A percentile compares a stretch with the other conserved stretches of the same genome.
Evolutionary conservation across 2,113 vertebrate species (phyloP).

Genomic region (Pseudopipra pipra): DNA sequence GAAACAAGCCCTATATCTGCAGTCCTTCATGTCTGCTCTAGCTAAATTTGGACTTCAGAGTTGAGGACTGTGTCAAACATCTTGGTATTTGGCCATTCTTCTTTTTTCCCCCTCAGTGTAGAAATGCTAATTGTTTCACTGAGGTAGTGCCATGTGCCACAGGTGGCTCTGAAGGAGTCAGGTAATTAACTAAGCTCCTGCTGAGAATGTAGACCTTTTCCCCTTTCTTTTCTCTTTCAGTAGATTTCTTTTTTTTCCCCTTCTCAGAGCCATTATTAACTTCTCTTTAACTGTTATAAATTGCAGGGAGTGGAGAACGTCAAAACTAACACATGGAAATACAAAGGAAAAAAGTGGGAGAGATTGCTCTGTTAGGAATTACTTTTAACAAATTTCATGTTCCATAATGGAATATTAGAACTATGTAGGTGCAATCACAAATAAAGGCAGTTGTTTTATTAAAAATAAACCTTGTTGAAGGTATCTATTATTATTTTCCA

Average conservation of each 20-base stretch:
- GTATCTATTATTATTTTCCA: conserved; percentile 52
- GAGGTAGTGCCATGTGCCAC: neutral
- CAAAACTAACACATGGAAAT: neutral
- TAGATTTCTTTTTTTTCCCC: neutral
- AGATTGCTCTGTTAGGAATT: neutral
- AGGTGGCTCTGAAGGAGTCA: conserved; percentile 3
- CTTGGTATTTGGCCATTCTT: neutral
- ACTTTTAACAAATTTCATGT: neutral
- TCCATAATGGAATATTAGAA: conserved; percentile 48
- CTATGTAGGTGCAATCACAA: neutral
- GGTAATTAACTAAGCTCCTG: neutral
- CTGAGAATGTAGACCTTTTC: neutral
- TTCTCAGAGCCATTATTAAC: conserved; percentile 14
- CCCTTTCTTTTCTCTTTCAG: neutral
- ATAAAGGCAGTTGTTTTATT: conserved; percentile 60
- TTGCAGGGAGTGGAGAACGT: neutral
- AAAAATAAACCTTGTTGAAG: conserved; percentile 56
- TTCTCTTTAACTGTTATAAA: conserved; percentile 4
- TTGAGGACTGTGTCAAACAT: neutral
- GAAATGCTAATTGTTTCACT: neutral
- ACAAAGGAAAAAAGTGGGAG: neutral
- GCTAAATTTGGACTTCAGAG: neutral
- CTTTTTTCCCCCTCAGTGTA: neutral
- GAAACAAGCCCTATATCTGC: neutral
- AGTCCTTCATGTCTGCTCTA: neutral